These are phyloP conservation scores for Stigmatopora nigra DNA, from an alignment of 2,113 vertebrate genomes.

Conservation along the genomic window DNA sequence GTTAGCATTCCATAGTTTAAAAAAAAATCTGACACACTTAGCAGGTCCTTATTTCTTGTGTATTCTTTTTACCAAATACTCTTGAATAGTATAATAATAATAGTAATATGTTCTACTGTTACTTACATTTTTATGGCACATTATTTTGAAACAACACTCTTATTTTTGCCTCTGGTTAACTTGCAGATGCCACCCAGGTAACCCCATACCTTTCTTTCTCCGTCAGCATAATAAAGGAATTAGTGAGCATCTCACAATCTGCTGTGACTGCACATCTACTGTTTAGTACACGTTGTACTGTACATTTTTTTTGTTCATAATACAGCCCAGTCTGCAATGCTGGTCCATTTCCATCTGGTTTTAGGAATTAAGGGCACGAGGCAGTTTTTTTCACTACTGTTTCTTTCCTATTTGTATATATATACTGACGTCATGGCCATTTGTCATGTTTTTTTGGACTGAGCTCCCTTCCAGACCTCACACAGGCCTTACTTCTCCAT, in stretches of 20 bases:
- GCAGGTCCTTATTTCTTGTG: no score
- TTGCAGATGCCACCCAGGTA: not conserved
- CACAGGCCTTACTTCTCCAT: no score
- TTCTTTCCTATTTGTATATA: constrained; percentile 1
- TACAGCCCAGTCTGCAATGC: not conserved
- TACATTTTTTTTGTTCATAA: constrained; percentile 6
- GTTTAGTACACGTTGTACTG: not conserved
- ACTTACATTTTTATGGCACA: not conserved
- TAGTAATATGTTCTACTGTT: no score
- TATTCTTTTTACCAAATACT: no score
- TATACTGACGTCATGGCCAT: not conserved
- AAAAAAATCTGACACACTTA: no score
- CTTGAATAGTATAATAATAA: no score
- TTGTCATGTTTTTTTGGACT: constrained; percentile 3
- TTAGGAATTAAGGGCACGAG: constrained; percentile 15
- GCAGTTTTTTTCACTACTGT: constrained; percentile 17
- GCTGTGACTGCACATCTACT: not conserved
- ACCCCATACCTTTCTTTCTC: not conserved
- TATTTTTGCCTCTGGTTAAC: not conserved
- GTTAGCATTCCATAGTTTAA: no score
- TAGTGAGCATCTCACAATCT: not conserved
- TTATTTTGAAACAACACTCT: not conserved
- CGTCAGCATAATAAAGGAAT: not conserved
- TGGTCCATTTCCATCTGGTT: constrained; percentile 21
- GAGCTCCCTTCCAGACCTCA: no score